These are phyloP conservation scores for Lamprotornis superbus DNA, from an alignment of 2,113 vertebrate genomes.

Conservation along the genomic window DNA sequence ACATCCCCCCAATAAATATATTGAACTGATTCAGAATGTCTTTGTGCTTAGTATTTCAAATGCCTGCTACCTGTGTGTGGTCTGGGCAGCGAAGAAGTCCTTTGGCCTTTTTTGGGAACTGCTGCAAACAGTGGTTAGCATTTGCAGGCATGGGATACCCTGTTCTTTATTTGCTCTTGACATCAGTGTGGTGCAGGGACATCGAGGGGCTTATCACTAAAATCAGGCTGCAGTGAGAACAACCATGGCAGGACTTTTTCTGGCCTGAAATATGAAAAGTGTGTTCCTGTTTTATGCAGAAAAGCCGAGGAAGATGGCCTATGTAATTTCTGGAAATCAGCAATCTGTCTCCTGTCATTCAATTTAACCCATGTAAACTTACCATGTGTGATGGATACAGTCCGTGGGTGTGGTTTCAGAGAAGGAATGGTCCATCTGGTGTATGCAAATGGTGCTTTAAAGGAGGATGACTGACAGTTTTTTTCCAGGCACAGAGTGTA, in stretches of 20 bases:
- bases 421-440: constrained; percentile 42
- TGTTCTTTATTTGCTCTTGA: neutral
- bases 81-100: neutral
- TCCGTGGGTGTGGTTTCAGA: constrained; percentile 24
- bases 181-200: neutral
- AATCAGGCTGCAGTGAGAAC: neutral
- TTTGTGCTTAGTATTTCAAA: neutral
- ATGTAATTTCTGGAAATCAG: constrained; percentile 22
- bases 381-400: neutral
- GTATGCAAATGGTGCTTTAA: constrained; percentile 40
- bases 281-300: neutral
- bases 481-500: neutral
- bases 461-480: neutral
- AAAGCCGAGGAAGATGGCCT: neutral
- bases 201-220: neutral
- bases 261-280: neutral
- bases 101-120: neutral
- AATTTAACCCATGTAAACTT: neutral
- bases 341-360: constrained; percentile 32
- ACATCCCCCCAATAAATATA: neutral
- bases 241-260: neutral
- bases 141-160: neutral
- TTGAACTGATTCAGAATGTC: neutral
- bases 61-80: neutral
- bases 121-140: neutral